Evolutionary conservation across 1,140 invertebrate species (phyloP).

Genomic region (Pseudomyrmex sp.): DNA sequence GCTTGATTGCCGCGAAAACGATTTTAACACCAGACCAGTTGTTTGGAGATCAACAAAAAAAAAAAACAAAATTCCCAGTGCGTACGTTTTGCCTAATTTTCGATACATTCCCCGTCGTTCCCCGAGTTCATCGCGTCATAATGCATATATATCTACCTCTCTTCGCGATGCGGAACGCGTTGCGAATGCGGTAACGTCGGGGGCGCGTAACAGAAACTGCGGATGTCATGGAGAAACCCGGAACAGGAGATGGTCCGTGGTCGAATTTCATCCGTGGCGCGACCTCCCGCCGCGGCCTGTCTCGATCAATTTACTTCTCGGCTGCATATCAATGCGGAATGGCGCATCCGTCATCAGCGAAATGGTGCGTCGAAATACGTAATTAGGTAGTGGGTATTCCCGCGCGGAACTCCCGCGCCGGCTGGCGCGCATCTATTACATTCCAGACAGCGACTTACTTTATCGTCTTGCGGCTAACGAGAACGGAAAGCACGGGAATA

Average conservation of each 20-base stretch:
- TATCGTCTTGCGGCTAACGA: neutral
- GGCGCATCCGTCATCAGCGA: conserved; percentile 68
- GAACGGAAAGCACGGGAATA: neutral
- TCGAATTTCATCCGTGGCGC: conserved; percentile 68
- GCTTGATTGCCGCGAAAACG: neutral
- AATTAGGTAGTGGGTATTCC: conserved; percentile 66
- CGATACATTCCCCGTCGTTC: conserved; percentile 18
- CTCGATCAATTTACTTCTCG: conserved; percentile 75
- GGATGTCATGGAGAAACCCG: conserved; percentile 72
- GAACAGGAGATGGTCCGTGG: conserved; percentile 64
- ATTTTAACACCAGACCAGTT: neutral
- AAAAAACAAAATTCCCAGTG: conserved; percentile 64
- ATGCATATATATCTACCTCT: neutral
- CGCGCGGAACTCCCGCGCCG: conserved; percentile 29
- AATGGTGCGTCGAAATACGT: conserved; percentile 68
- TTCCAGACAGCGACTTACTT: conserved; percentile 33
- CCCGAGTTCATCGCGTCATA: neutral
- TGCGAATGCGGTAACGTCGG: conserved; percentile 63
- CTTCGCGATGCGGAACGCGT: conserved; percentile 62
- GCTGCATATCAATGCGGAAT: conserved; percentile 71
- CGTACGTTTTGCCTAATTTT: conserved; percentile 64
- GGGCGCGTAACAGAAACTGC: conserved; percentile 71
- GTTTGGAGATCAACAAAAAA: conserved; percentile 19
- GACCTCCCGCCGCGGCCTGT: conserved; percentile 34
- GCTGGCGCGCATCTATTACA: conserved; percentile 43